phyloP scores from a whole-genome alignment of 2,113 vertebrate genomes.

The Stomatorhinus ivindoensis region DNA sequence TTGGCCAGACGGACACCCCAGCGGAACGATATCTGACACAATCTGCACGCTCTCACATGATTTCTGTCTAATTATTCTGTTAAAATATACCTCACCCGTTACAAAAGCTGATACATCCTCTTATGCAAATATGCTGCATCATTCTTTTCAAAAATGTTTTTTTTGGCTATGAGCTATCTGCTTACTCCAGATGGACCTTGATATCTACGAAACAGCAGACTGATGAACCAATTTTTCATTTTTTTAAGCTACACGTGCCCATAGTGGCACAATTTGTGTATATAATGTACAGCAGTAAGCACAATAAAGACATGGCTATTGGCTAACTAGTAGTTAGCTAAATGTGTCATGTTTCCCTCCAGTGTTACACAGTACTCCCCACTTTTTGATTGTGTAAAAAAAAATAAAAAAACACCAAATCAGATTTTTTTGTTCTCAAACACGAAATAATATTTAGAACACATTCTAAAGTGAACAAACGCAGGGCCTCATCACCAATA shows the following conservation, averaged over 20 bases:
- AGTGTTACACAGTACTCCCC: not conserved
- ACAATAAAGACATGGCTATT: not conserved
- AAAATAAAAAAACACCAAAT: not conserved
- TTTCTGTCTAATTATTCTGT: not conserved
- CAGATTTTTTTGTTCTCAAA: not conserved
- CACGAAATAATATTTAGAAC: not conserved
- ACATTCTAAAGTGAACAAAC: not conserved
- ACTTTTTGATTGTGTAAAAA: not conserved
- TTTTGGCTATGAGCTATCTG: not conserved
- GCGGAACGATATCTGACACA: not conserved
- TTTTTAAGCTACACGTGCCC: not conserved
- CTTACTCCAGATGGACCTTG: not conserved
- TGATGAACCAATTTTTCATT: not conserved
- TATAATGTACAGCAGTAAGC: not conserved
- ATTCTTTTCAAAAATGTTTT: not conserved
- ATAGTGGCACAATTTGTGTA: not conserved
- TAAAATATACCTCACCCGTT: not conserved
- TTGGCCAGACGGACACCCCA: not conserved
- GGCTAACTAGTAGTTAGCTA: not conserved
- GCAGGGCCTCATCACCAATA: not conserved
- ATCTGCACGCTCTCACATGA: not conserved
- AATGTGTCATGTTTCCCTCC: not conserved
- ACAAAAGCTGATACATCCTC: not conserved
- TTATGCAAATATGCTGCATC: not conserved
- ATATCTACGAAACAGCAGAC: not conserved